These are phyloP conservation scores for Chloromyia formosa DNA, from an alignment of 2,888 invertebrate species.

Conservation along the genomic window DNA sequence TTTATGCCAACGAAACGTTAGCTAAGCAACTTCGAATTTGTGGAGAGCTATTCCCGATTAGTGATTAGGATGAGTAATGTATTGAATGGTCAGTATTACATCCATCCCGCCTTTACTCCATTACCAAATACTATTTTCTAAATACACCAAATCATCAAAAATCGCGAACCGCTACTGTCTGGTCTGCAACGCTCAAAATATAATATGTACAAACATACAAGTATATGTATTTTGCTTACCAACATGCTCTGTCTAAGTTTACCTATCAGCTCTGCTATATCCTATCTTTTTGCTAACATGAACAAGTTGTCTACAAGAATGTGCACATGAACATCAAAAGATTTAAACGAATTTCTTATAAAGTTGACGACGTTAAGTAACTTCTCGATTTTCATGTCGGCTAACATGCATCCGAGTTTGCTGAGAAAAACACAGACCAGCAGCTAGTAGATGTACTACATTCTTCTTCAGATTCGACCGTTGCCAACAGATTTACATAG, in stretches of 20 bases:
- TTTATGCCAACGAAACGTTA: no score
- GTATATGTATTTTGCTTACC: neutral
- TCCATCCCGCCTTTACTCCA: no score
- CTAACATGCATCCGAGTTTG: neutral
- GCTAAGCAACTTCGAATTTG: no score
- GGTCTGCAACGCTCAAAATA: no score
- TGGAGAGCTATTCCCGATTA: no score
- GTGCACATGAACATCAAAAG: neutral
- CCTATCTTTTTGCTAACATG: neutral
- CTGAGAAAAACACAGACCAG: neutral
- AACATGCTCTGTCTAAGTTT: neutral
- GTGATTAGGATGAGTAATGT: no score
- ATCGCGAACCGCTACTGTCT: no score
- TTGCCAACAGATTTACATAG: neutral
- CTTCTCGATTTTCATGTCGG: slow-evolving; percentile 1
- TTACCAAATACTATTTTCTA: no score
- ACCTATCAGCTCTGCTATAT: neutral
- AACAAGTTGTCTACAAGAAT: slow-evolving; percentile 11
- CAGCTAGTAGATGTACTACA: no score
- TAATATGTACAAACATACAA: neutral
- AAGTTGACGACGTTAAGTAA: neutral
- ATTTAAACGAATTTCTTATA: slow-evolving; percentile 20
- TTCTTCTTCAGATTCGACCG: neutral
- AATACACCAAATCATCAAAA: no score
- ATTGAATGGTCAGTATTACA: no score